Percentiles rank a stretch among this genome's conserved stretches.
These are phyloP conservation scores for Hapalemur alaotrensis DNA, from an alignment of 2,797 vertebrate genomes.

Conservation along the genomic window DNA sequence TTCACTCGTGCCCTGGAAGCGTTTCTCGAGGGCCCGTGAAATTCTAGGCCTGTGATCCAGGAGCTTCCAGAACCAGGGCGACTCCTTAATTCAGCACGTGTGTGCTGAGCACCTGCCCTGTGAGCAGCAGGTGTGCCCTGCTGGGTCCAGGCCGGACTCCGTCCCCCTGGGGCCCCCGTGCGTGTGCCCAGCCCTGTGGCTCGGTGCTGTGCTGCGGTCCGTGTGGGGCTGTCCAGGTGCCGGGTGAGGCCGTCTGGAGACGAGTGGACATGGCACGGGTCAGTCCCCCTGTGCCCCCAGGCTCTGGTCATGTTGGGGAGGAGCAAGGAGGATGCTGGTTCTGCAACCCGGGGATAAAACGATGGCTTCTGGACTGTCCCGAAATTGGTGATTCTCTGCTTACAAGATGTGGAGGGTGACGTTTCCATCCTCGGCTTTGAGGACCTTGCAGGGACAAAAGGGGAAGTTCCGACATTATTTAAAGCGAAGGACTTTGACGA, in stretches of 20 bases:
- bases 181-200: not conserved
- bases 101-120: rapidly evolving
- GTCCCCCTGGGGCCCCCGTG: not conserved
- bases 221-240: not conserved
- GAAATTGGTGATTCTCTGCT: not conserved
- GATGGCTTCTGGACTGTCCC: not conserved
- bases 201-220: not conserved
- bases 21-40: rapidly evolving
- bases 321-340: not conserved
- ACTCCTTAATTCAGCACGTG: rapidly evolving
- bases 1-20: not conserved
- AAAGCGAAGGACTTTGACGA: not conserved
- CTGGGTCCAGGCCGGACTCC: not conserved
- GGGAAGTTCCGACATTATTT: rapidly evolving
- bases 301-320: not conserved
- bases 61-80: rapidly evolving
- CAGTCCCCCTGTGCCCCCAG: rapidly evolving
- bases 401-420: not conserved
- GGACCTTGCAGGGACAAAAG: not conserved
- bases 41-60: too few relatives aligned
- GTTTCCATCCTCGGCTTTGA: not conserved
- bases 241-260: not conserved
- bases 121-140: rapidly evolving
- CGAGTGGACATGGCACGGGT: too few relatives aligned
- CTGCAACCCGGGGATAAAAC: not conserved